Percentiles rank a stretch among this genome's conserved stretches.
Conservation (phyloP, 2,797 vertebrate genomes). For the Fistularia commersonii region DNA sequence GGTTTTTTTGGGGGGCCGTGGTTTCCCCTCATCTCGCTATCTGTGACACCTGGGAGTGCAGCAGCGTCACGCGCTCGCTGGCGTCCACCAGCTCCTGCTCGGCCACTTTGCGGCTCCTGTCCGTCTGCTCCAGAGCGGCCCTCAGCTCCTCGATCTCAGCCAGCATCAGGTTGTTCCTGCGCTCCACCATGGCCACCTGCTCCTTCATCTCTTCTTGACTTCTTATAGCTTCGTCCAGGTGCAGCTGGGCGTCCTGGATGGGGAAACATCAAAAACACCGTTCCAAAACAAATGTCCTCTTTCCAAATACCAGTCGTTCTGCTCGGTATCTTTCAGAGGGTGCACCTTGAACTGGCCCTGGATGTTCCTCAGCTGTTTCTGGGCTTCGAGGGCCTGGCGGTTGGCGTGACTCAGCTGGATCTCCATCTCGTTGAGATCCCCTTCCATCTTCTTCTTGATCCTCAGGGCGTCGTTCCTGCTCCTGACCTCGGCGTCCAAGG, state of each 20-base stretch:
- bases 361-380: constrained; percentile 84
- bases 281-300: too few relatives aligned
- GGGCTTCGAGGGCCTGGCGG: constrained; percentile 80
- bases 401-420: constrained; percentile 87
- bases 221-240: constrained; percentile 80
- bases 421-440: constrained; percentile 89
- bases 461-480: constrained; percentile 89
- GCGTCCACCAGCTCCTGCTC: constrained; percentile 85
- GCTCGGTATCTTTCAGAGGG: too few relatives aligned
- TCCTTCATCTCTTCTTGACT: constrained; percentile 85
- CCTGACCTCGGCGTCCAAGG: constrained; percentile 83
- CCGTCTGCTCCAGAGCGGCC: constrained; percentile 81
- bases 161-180: constrained; percentile 81
- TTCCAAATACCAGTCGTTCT: too few relatives aligned
- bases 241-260: constrained; percentile 80
- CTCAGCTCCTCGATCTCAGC: constrained; percentile 84
- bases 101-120: constrained; percentile 76
- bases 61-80: constrained; percentile 79
- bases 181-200: constrained; percentile 83
- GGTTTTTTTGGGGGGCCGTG: too few relatives aligned
- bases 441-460: constrained; percentile 93
- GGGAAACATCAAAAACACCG: too few relatives aligned
- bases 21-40: too few relatives aligned
- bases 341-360: constrained; percentile 88
- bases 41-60: constrained; percentile 67